phyloP scores from a whole-genome alignment of 1,140 invertebrate species.

The Halyomorpha halys region DNA sequence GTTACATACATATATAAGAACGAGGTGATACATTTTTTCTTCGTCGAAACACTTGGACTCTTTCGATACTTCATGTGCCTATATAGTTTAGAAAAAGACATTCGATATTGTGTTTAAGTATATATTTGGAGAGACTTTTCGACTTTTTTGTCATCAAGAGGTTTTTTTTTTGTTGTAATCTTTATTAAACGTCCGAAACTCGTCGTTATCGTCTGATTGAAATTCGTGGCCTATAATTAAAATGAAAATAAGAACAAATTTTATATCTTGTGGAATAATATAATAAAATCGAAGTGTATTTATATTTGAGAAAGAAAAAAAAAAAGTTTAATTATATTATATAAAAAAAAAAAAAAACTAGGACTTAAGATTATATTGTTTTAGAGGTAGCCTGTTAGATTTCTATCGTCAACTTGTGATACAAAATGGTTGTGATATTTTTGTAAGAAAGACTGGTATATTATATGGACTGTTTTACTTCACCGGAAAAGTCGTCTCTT shows the following conservation, averaged over 20 bases:
- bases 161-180: constrained; percentile 21
- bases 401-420: constrained; percentile 26
- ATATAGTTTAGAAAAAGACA: constrained; percentile 23
- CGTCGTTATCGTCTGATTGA: constrained; percentile 26
- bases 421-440: constrained; percentile 30
- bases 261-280: constrained; percentile 24
- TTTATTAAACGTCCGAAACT: constrained; percentile 25
- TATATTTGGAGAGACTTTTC: constrained; percentile 8
- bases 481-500: background rate
- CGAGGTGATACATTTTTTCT: constrained; percentile 17
- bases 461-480: constrained; percentile 16
- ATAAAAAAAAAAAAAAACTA: background rate
- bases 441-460: constrained; percentile 29
- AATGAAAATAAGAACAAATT: constrained; percentile 23
- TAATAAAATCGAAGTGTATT: constrained; percentile 20
- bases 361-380: constrained; percentile 11
- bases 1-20: constrained; percentile 15
- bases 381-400: constrained; percentile 17
- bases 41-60: constrained; percentile 12
- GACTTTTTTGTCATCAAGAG: constrained; percentile 10
- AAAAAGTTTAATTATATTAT: constrained; percentile 11
- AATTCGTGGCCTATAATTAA: constrained; percentile 29
- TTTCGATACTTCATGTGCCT: constrained; percentile 26
- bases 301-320: constrained; percentile 9
- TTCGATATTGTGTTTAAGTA: constrained; percentile 18